Base-by-base conservation (phyloP, 2,888 invertebrate species). In the Cancer borealis region DNA sequence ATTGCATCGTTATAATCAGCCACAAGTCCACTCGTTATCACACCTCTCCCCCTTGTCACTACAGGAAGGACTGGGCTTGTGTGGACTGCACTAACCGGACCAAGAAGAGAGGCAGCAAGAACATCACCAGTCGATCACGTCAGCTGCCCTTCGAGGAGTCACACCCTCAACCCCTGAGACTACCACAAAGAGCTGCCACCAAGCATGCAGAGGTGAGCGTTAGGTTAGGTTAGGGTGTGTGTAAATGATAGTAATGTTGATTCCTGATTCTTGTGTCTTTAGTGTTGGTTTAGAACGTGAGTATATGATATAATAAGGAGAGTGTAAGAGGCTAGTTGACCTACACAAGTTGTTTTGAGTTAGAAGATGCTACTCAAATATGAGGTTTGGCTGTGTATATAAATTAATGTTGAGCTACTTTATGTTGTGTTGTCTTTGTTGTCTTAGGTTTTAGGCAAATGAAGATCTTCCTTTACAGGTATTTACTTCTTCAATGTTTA, bases 31-130 rank as follows among this genome's bases (percentile, higher is more conserved):
- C 26, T 73, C 8, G 4, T n/a, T 73, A 73, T 6, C 26, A 26
- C 2, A 26, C n/a, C 47, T 73, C 30, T 73, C 10, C 8, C 12
- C 14, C n/a, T 49, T 47, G 45, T 5, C 30, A 14, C 17, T 47
- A 26, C 93, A 94, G 94, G 66, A 94, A 94, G 60, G 94, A 94
- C 79, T 94, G 94, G 94, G 91, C 90, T 54, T 94, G 94, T 91
- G 93, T 94, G 2, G 91, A 94, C 93, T 94, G 94, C 84, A 88
- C 12, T 45, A 87, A 87, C 47, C 49, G 47, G 46, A 93, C 39
- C 26, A 90, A 90, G 46, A 93, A 79, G 54, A 79, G 45, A 39
- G 66, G 60, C 3, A 30, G n/a, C 21, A 92, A 46, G 39, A 45
- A 84, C 10, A 12, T 3, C 30, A 79, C 73, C 73, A 79, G 73